phyloP scores from a whole-genome alignment of 1,140 invertebrate species.

The Pseudomyrmex dendroicus region DNA sequence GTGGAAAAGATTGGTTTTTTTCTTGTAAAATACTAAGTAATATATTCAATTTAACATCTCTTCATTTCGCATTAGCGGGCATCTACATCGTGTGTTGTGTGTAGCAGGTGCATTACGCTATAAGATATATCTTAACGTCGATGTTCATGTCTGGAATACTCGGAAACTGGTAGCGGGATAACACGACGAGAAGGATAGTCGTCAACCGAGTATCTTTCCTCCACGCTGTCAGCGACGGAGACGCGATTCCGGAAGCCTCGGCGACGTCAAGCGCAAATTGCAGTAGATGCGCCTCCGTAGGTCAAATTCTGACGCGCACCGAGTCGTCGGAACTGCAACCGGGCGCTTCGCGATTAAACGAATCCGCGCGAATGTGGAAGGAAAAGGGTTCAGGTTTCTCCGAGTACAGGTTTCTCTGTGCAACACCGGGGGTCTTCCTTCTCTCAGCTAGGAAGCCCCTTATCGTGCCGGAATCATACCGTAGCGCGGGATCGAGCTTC shows the following conservation, averaged over 20 bases:
- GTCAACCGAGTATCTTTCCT: conserved; percentile 10
- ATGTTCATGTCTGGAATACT: not conserved
- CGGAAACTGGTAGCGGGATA: not conserved
- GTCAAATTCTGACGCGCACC: conserved; percentile 9
- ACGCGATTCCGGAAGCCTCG: conserved; percentile 49
- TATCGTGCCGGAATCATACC: conserved; percentile 41
- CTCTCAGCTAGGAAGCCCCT: conserved; percentile 38
- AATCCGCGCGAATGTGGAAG: conserved; percentile 27
- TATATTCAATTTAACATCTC: not conserved
- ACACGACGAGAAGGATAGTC: not conserved
- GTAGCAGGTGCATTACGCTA: not conserved
- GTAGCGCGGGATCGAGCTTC: conserved; percentile 35
- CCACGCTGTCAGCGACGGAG: not conserved
- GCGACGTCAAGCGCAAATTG: conserved; percentile 67
- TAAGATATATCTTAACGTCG: not conserved
- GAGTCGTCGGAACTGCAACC: conserved; percentile 11
- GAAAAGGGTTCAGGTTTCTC: not conserved
- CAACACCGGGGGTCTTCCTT: conserved; percentile 11
- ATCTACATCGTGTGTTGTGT: not conserved
- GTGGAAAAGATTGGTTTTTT: not conserved
- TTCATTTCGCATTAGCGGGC: not conserved
- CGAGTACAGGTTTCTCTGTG: conserved; percentile 1
- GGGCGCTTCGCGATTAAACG: conserved; percentile 51
- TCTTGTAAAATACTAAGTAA: not conserved
- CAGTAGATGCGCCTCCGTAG: conserved; percentile 45